phyloP scores from a whole-genome alignment of 2,797 vertebrate genomes.

The Sebastes oblongus region DNA sequence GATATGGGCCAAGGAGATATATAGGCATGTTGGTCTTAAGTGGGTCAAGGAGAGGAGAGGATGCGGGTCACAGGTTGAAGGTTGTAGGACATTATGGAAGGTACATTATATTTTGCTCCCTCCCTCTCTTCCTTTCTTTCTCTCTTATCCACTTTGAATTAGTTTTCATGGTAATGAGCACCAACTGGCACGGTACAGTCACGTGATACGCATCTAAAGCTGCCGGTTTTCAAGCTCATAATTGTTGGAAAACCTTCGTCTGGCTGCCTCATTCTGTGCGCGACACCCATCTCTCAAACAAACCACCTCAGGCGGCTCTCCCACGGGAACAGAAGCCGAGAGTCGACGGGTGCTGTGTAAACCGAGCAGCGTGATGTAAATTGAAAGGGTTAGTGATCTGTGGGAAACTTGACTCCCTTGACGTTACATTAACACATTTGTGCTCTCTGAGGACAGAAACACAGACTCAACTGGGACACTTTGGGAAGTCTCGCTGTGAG shows the following conservation, averaged over 20 bases:
- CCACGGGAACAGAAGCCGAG: constrained; percentile 25
- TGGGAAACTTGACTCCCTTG: constrained; percentile 63
- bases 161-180: neutral
- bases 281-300: constrained; percentile 2
- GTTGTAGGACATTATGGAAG: neutral
- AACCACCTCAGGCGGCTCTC: constrained; percentile 18
- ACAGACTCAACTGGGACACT: constrained; percentile 8
- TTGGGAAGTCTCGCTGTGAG: neutral
- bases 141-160: neutral
- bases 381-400: constrained; percentile 72
- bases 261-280: neutral
- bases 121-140: neutral
- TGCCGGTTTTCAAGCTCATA: constrained; percentile 16
- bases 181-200: neutral
- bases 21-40: constrained; percentile 26
- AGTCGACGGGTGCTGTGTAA: constrained; percentile 47
- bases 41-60: constrained; percentile 38
- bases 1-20: constrained; percentile 55
- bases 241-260: constrained; percentile 17
- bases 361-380: constrained; percentile 66
- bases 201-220: constrained; percentile 11
- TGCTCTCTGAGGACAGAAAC: constrained; percentile 29
- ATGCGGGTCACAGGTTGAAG: constrained; percentile 4
- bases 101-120: neutral
- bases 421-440: constrained; percentile 49